Evolutionary conservation across 2,888 invertebrate genomes (phyloP).

Genomic region (Slavum lentiscoides): DNA sequence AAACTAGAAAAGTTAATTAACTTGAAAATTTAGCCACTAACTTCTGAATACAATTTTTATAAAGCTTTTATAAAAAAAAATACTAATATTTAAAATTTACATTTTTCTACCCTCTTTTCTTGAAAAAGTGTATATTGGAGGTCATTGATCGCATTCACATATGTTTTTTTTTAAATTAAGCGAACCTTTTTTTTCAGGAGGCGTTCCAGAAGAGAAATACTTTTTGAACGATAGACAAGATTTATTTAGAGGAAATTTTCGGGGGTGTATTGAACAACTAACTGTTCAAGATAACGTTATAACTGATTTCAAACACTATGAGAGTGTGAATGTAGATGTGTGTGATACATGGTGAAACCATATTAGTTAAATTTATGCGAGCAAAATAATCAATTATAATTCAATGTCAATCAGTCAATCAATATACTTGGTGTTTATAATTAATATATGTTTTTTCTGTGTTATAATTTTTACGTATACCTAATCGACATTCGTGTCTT

Average conservation of each 20-base stretch:
- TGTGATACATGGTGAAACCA: slow-evolving; percentile 58
- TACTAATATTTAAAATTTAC: too few relatives aligned
- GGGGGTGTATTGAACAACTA: slow-evolving; percentile 62
- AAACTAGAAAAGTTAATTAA: too few relatives aligned
- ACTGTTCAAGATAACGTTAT: slow-evolving; percentile 60
- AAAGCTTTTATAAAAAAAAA: too few relatives aligned
- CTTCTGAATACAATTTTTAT: too few relatives aligned
- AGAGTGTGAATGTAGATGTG: slow-evolving; percentile 67
- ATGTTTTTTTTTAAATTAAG: not conserved
- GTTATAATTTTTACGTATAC: too few relatives aligned
- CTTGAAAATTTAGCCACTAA: too few relatives aligned
- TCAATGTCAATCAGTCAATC: slow-evolving; percentile 38
- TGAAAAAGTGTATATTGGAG: too few relatives aligned
- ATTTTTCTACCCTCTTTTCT: too few relatives aligned
- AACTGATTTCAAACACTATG: slow-evolving; percentile 65
- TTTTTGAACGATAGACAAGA: slow-evolving; percentile 60
- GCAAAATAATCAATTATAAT: slow-evolving; percentile 44
- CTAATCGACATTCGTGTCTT: too few relatives aligned
- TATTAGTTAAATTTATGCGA: slow-evolving; percentile 23
- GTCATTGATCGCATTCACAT: not conserved
- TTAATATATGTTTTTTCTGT: not conserved
- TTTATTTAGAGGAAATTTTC: slow-evolving; percentile 60
- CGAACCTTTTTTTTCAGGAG: slow-evolving; percentile 57
- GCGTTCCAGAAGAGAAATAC: slow-evolving; percentile 59
- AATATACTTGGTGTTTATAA: slow-evolving; percentile 21